phyloP scores from a whole-genome alignment of 2,888 invertebrate genomes.

The Dicycla oo region DNA sequence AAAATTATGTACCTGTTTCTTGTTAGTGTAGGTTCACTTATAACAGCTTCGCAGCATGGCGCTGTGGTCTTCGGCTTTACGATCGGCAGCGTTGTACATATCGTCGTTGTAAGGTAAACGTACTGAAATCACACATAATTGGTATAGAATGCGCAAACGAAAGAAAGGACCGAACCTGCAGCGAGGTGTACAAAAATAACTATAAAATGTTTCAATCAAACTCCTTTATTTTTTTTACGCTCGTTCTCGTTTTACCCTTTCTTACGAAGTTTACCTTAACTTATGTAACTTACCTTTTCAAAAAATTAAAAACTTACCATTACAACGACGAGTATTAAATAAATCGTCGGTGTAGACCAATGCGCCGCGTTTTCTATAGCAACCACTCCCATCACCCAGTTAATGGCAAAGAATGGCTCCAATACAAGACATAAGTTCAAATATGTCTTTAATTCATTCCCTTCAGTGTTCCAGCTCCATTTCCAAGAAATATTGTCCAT shows the following conservation, averaged over 20 bases:
- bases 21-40: slow-evolving; percentile 78
- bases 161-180: neutral
- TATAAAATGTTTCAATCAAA: neutral
- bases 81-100: slow-evolving; percentile 85
- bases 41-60: slow-evolving; percentile 82
- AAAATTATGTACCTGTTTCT: slow-evolving; percentile 76
- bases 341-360: slow-evolving; percentile 91
- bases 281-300: neutral
- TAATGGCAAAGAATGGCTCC: slow-evolving; percentile 93
- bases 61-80: slow-evolving; percentile 77
- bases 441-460: slow-evolving; percentile 91
- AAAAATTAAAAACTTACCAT: slow-evolving; percentile 85
- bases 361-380: slow-evolving; percentile 93
- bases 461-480: slow-evolving; percentile 87
- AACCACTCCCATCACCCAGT: slow-evolving; percentile 94
- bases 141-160: neutral
- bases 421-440: slow-evolving; percentile 92
- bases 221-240: neutral
- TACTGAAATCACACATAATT: slow-evolving; percentile 73
- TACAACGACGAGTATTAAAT: slow-evolving; percentile 89
- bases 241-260: neutral
- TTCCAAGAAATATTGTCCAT: slow-evolving; percentile 88
- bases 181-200: neutral
- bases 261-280: neutral
- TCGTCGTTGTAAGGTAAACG: slow-evolving; percentile 82